phyloP scores from a whole-genome alignment of 92 coral and sea anemone genomes.

The Montipora capitata region DNA sequence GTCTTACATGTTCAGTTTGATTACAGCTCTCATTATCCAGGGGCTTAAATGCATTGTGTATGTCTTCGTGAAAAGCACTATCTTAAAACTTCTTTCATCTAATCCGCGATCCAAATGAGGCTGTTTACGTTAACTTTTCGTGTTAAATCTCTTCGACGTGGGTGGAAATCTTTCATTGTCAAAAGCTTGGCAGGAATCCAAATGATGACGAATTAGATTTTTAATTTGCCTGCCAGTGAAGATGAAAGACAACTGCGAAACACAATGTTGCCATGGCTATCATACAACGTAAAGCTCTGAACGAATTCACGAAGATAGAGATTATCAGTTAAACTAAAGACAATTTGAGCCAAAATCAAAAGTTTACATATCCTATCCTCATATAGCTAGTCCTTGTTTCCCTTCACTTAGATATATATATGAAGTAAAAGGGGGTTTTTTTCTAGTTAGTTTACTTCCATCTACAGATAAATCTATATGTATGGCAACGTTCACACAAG shows the following conservation, averaged over 20 bases:
- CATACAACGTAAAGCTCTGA: background rate
- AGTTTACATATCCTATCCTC: no score
- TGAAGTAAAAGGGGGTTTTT: background rate
- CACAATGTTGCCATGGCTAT: background rate
- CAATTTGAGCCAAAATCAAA: no score
- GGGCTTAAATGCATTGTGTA: no score
- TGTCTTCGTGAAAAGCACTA: background rate
- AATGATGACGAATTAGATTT: slow-evolving; percentile 1
- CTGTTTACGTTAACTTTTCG: background rate
- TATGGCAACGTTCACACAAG: background rate
- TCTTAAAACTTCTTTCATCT: background rate
- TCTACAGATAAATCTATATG: background rate
- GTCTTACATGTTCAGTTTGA: no score
- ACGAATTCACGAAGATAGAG: no score
- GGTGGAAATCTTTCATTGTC: slow-evolving; percentile 14
- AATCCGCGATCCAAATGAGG: background rate
- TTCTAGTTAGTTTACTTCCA: background rate
- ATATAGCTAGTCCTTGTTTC: no score
- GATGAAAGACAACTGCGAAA: background rate
- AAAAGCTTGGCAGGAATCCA: slow-evolving; percentile 6
- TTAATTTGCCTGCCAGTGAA: background rate
- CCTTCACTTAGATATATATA: no score
- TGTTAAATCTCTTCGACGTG: slow-evolving; percentile 14
- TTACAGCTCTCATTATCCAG: no score
- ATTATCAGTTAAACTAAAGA: no score